Percentiles rank a stretch among this genome's conserved stretches.
Conservation (phyloP, 2,888 invertebrate genomes). For the Silvanus unidentatus region DNA sequence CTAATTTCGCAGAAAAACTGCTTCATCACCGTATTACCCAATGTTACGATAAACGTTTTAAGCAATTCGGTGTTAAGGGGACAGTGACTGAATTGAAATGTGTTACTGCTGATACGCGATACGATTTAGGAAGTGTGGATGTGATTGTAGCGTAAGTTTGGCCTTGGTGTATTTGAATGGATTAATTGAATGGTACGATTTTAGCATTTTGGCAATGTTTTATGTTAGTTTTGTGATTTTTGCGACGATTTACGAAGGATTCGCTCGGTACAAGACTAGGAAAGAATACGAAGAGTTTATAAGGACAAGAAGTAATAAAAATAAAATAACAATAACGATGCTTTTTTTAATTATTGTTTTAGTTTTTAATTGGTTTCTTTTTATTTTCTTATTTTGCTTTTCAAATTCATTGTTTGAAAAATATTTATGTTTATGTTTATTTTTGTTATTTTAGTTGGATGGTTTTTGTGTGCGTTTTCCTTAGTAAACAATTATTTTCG, state of each 20-base stretch:
- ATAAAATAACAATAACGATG: too few species aligned
- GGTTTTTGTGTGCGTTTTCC: not conserved
- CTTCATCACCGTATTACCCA: not conserved
- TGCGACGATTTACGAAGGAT: conserved; percentile 14
- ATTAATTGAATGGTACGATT: too few species aligned
- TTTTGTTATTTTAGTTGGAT: not conserved
- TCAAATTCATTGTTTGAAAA: too few species aligned
- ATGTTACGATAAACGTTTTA: conserved; percentile 20
- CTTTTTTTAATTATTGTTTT: too few species aligned
- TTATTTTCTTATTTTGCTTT: too few species aligned
- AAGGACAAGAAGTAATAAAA: not conserved
- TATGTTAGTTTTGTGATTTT: conserved; percentile 13
- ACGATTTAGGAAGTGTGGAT: not conserved
- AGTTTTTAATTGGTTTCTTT: too few species aligned
- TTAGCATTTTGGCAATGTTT: too few species aligned
- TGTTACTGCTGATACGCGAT: not conserved
- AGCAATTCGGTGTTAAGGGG: not conserved
- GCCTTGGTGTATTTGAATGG: too few species aligned
- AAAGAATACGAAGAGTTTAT: conserved; percentile 7
- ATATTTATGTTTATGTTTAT: too few species aligned
- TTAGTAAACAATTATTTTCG: not conserved
- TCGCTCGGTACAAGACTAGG: conserved; percentile 2
- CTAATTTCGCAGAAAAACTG: not conserved
- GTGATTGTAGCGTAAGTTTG: not conserved
- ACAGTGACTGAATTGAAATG: not conserved